Percentiles rank a stretch among this genome's conserved stretches.
Conservation (phyloP, 2,888 invertebrate species). For the Acronicta aceris region DNA sequence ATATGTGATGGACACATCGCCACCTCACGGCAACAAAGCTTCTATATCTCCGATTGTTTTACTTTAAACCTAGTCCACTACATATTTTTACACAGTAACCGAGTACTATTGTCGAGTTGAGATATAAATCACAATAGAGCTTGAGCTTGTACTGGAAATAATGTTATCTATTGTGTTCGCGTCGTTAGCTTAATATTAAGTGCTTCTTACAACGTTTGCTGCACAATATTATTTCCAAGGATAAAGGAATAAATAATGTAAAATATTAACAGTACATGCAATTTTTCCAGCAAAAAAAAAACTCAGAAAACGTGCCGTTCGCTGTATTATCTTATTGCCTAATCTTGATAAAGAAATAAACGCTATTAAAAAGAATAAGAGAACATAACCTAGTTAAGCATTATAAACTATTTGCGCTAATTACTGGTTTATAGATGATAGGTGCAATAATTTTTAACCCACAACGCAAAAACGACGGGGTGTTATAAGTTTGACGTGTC, state of each 20-base stretch:
- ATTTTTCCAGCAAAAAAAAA: not conserved
- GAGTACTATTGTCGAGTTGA: conserved; percentile 53
- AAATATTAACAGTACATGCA: not conserved
- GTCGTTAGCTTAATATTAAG: conserved; percentile 48
- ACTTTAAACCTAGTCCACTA: conserved; percentile 4
- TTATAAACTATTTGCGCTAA: no score
- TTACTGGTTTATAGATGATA: no score
- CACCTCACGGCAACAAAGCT: not conserved
- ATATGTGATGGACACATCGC: not conserved
- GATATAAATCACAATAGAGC: conserved; percentile 46
- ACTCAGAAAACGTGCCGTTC: no score
- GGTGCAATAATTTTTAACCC: no score
- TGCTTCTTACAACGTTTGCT: conserved; percentile 9
- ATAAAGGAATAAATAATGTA: conserved; percentile 12
- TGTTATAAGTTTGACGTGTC: no score
- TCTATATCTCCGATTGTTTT: not conserved
- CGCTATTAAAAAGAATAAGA: no score
- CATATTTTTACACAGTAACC: conserved; percentile 48
- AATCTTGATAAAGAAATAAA: no score
- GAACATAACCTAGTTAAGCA: no score
- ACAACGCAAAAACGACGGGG: no score
- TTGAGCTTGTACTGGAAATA: conserved; percentile 45
- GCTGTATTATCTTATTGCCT: no score
- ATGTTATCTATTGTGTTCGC: conserved; percentile 48
- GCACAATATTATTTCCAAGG: conserved; percentile 12